Base-by-base conservation (phyloP, 2,113 vertebrate species). In the Scolopax mira region DNA sequence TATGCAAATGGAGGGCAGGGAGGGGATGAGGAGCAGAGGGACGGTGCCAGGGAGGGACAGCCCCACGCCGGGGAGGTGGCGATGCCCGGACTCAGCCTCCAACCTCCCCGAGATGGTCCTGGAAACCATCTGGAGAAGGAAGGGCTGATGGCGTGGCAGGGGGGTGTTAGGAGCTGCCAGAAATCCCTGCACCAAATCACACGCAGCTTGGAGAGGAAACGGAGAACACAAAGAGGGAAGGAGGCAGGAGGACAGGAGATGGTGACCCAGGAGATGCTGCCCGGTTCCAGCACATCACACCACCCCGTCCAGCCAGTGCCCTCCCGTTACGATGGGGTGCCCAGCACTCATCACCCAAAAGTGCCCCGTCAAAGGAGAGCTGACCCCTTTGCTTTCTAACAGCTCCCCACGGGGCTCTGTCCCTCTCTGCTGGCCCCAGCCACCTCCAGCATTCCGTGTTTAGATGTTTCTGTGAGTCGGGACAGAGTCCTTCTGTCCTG, bases 21-120 rank as follows among this genome's bases (percentile, higher is more conserved):
- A 58, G 70, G 52, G 60, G 71, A 90, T 13, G 54, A 0, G 1
- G 92, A 67, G 75, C 72, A 48, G 42, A 52, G 58, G 71, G 51
- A 23, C 1, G 13, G n/a, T 12, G 39, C 0, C 24, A 3, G 49
- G 65, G 42, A 37, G 30, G 65, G 65, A 39, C 51, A 74, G 61
- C 37, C 35, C 18, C 2, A 1, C 2, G 3, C 42, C 62, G 0
- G 0, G 37, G 10, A 2, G 4, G 75, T 41, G 65, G 87, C 23
- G 2, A 44, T 3, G 41, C 78, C 78, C 10, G 2, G 44, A n/a
- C 62, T 95, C 85, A 18, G 82, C 49, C n/a, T 33, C 35, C 28
- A 3, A 52, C 0, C 0, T 9, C 77, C 60, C 80, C 2, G 12
- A 21, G 54, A 3, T 0, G 7, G 41, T 1, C 3, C 10, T 31